Conservation (phyloP, 1,140 invertebrate genomes). For the Zaprionus tsacasi region DNA sequence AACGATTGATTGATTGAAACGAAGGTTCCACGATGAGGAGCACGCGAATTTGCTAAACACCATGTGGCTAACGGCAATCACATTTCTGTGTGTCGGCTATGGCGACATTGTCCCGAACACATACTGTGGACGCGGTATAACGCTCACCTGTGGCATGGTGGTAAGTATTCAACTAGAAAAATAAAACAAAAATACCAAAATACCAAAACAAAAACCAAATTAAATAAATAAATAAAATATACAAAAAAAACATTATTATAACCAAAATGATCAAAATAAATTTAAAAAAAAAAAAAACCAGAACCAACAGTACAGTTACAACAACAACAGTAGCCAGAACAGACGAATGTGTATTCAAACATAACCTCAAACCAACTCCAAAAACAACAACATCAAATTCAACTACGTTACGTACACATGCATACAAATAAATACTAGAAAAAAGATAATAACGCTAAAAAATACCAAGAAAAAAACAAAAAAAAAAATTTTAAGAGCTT, state of each 20-base stretch:
- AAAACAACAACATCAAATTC: constrained; percentile 23
- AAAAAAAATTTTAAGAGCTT: constrained; percentile 7
- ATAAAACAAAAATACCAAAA: constrained; percentile 28
- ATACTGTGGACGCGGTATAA: constrained; percentile 95
- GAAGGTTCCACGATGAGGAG: constrained; percentile 93
- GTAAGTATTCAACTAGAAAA: constrained; percentile 87
- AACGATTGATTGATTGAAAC: constrained; percentile 24
- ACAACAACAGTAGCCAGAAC: constrained; percentile 29
- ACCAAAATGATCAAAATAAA: constrained; percentile 14
- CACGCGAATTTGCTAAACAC: constrained; percentile 96
- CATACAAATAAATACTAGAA: constrained; percentile 31
- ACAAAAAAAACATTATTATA: constrained; percentile 26
- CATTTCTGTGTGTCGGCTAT: constrained; percentile 92
- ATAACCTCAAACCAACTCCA: constrained; percentile 15
- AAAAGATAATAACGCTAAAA: constrained; percentile 3
- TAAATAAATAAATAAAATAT: constrained; percentile 44
- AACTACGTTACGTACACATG: constrained; percentile 41
- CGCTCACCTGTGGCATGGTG: constrained; percentile 96
- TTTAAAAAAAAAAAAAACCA: constrained; percentile 20
- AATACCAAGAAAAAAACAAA: constrained; percentile 8
- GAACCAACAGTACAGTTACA: constrained; percentile 44
- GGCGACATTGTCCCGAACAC: constrained; percentile 97
- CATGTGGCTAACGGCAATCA: constrained; percentile 96
- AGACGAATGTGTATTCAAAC: constrained; percentile 30
- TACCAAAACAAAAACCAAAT: constrained; percentile 29